phyloP scores from a whole-genome alignment of 2,797 vertebrate species.

The Halcyon chelicuti region DNA sequence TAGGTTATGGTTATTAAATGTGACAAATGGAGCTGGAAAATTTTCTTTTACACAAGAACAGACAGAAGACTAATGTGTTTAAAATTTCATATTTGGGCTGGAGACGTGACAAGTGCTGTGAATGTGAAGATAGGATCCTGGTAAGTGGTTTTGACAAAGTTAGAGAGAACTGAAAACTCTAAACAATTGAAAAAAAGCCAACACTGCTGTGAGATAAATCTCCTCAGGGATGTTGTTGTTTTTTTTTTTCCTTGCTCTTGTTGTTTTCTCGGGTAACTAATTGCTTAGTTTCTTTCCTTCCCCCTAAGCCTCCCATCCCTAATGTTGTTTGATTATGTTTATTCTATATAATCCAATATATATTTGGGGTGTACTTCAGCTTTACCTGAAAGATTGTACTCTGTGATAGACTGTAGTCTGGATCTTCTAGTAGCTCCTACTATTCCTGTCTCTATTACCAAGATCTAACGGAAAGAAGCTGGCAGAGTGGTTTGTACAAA shows the following conservation, averaged over 20 bases:
- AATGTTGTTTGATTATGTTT: background rate
- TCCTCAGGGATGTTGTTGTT: background rate
- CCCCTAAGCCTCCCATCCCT: rapidly evolving
- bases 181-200: background rate
- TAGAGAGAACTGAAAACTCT: background rate
- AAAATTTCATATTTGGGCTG: background rate
- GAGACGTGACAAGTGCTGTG: background rate
- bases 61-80: background rate
- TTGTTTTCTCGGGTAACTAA: background rate
- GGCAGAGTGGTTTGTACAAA: background rate
- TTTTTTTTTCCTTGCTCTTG: background rate
- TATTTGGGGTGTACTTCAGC: rapidly evolving
- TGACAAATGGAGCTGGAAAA: slow-evolving; percentile 23
- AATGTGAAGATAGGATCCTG: background rate
- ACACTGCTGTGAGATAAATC: background rate
- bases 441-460: background rate
- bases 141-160: background rate
- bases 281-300: background rate
- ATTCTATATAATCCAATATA: background rate
- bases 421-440: background rate
- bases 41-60: background rate
- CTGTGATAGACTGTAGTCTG: background rate
- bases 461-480: background rate
- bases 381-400: background rate
- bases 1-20: background rate